phyloP scores from a whole-genome alignment of 2,888 invertebrate species.

The Microplitis deprimator region DNA sequence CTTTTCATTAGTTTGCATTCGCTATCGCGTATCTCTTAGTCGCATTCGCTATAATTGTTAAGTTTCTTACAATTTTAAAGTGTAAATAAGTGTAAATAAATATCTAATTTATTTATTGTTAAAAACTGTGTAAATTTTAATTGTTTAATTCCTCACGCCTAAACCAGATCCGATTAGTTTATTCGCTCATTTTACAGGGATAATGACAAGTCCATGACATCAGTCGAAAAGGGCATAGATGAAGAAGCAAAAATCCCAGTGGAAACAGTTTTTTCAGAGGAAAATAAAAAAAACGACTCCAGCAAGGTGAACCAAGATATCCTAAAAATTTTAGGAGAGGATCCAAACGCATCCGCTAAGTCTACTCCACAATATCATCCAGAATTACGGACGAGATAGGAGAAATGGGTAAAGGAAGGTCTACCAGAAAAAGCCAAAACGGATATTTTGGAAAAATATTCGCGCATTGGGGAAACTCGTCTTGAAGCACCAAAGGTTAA shows the following conservation, averaged over 20 bases:
- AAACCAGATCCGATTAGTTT: no score
- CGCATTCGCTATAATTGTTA: no score
- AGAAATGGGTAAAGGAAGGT: neutral
- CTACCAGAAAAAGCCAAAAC: neutral
- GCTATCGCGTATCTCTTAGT: no score
- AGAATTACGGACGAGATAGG: neutral
- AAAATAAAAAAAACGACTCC: neutral
- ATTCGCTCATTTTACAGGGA: no score
- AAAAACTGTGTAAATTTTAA: no score
- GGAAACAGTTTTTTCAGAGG: neutral
- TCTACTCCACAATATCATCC: neutral
- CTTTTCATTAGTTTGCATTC: no score
- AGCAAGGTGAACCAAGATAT: neutral
- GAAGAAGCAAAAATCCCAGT: neutral
- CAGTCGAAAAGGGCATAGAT: neutral
- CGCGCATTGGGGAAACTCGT: neutral
- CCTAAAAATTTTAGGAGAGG: neutral
- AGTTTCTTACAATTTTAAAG: no score
- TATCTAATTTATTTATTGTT: no score
- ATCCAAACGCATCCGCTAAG: neutral
- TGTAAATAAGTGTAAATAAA: no score
- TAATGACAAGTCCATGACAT: neutral
- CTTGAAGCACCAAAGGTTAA: conserved; percentile 9
- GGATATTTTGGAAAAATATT: neutral
- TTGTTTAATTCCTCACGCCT: no score